Percentiles rank a stretch among this genome's conserved stretches.
Conservation (phyloP, 2,888 invertebrate genomes). For the Xestia xanthographa region DNA sequence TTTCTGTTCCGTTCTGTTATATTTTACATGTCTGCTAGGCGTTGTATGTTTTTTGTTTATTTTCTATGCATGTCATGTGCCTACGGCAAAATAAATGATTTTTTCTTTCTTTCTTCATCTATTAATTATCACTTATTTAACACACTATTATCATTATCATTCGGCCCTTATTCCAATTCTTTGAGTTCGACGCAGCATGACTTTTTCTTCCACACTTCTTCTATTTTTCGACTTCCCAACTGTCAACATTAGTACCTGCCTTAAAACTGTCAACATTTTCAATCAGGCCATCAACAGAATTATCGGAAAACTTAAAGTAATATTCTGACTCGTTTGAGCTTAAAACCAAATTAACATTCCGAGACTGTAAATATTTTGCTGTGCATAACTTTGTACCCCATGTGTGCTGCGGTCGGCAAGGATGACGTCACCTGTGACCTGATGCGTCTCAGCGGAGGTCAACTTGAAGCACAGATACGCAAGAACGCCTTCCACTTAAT, state of each 20-base stretch:
- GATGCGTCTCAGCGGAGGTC: constrained; percentile 74
- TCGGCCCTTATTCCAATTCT: neutral
- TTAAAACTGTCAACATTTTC: neutral
- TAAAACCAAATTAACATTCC: constrained; percentile 20
- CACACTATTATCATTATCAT: neutral
- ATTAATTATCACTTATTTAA: neutral
- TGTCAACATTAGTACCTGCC: neutral
- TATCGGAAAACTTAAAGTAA: neutral
- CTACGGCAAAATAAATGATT: no score
- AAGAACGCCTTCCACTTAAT: constrained; percentile 36
- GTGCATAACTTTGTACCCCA: constrained; percentile 23
- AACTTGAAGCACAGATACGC: constrained; percentile 48
- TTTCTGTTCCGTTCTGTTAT: no score
- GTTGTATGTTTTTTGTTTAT: no score
- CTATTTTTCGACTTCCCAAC: neutral
- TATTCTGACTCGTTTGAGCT: neutral
- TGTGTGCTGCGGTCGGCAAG: constrained; percentile 57
- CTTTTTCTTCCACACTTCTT: neutral
- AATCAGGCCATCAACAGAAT: neutral
- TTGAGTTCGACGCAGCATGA: neutral
- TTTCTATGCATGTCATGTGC: no score
- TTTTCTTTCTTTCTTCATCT: neutral
- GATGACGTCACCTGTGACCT: constrained; percentile 77
- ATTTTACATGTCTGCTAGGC: no score
- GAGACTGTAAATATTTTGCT: constrained; percentile 7